A percentile compares a stretch with the other conserved stretches of the same genome.
phyloP scores from a whole-genome alignment of 30 jellyfish, hydroid and myxozoan species.

The Chironex yamaguchii region DNA sequence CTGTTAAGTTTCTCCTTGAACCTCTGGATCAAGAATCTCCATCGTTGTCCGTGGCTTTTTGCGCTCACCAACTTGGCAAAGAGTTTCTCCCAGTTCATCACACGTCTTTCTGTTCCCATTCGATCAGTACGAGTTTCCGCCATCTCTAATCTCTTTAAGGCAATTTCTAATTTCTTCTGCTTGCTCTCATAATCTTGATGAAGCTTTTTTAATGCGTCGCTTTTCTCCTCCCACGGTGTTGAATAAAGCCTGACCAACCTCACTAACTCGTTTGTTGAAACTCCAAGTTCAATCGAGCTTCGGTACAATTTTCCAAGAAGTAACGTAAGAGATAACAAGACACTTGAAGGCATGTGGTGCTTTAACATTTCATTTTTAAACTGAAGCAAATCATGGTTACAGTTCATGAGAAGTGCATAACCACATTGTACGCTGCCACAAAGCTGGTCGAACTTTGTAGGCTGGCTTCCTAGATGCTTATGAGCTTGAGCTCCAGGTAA shows the following conservation, averaged over 20 bases:
- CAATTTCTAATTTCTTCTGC: conserved; percentile 76
- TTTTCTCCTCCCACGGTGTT: conserved; percentile 82
- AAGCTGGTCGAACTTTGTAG: not conserved
- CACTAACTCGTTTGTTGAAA: conserved; percentile 72
- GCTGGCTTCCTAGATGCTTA: not conserved
- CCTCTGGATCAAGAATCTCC: conserved; percentile 75
- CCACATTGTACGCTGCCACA: not conserved
- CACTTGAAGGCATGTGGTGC: conserved; percentile 56
- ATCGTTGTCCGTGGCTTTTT: conserved; percentile 71
- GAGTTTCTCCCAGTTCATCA: conserved; percentile 86
- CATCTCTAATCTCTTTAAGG: conserved; percentile 80
- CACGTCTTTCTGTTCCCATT: conserved; percentile 74
- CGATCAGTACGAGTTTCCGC: conserved; percentile 68
- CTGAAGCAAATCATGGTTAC: conserved; percentile 45
- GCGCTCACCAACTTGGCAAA: conserved; percentile 75
- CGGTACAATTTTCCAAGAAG: conserved; percentile 73
- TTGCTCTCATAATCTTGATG: conserved; percentile 81
- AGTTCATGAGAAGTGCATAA: not conserved
- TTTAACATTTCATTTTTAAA: conserved; percentile 54
- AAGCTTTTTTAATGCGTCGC: conserved; percentile 74
- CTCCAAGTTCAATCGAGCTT: conserved; percentile 64
- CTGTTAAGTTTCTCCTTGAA: conserved; percentile 68
- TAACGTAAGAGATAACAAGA: conserved; percentile 33
- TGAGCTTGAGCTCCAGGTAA: too few species aligned
- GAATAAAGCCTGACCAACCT: conserved; percentile 79